Percentiles rank a stretch among this genome's conserved stretches.
Evolutionary conservation across 2,888 invertebrate species (phyloP).

Genomic region (Desoria tigrina): DNA sequence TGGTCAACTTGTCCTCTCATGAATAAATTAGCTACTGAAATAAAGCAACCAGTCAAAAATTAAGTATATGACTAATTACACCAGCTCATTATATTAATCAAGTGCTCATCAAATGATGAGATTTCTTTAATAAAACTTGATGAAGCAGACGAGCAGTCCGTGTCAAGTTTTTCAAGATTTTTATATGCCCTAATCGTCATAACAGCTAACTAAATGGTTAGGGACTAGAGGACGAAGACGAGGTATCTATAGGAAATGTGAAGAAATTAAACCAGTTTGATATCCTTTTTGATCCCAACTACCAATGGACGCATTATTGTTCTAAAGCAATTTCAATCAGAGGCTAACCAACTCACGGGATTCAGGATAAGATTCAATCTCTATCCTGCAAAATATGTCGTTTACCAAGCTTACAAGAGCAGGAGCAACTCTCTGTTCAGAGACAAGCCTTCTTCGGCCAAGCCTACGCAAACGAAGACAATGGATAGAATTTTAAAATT

Average conservation of each 20-base stretch:
- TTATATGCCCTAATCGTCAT: too few species aligned
- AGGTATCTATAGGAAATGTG: background rate
- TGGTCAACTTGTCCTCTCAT: constrained; percentile 1
- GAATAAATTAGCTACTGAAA: constrained; percentile 7
- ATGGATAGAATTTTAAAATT: too few species aligned
- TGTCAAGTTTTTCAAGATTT: background rate
- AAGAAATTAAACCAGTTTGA: constrained; percentile 6
- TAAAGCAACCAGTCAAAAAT: background rate
- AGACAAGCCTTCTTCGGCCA: too few species aligned
- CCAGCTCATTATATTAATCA: background rate
- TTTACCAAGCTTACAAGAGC: too few species aligned
- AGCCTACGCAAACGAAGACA: too few species aligned
- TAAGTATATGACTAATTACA: background rate
- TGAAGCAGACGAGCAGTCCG: background rate
- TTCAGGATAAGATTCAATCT: too few species aligned
- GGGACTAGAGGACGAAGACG: background rate
- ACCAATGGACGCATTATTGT: too few species aligned
- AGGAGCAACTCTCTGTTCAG: too few species aligned
- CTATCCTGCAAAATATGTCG: too few species aligned
- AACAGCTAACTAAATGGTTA: background rate
- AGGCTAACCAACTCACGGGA: too few species aligned
- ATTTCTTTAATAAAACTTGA: constrained; percentile 5
- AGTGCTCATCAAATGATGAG: background rate
- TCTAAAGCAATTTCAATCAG: too few species aligned
- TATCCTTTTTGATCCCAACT: background rate